These are phyloP conservation scores for Sebastiscus tertius DNA, from an alignment of 2,797 vertebrate genomes.

Conservation along the genomic window DNA sequence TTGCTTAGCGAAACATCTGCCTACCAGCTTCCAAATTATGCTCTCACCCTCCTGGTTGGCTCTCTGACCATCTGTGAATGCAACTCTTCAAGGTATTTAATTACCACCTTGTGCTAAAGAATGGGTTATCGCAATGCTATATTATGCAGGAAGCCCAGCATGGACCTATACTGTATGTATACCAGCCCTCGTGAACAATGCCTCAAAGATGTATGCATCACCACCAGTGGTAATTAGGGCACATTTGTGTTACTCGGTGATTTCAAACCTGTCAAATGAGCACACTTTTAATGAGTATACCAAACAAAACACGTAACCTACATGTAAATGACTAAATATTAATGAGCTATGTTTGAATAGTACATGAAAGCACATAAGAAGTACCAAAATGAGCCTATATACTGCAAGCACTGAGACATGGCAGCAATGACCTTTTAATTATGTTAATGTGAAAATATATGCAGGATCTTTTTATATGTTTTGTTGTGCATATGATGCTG, in stretches of 20 bases:
- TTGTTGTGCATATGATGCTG: background rate
- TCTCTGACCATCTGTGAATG: slow-evolving; percentile 5
- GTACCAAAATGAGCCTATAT: background rate
- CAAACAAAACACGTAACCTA: background rate
- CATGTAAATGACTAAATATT: background rate
- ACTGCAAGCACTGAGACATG: background rate
- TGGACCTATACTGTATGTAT: background rate
- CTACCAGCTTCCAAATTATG: background rate
- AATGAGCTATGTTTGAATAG: background rate
- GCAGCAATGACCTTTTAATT: background rate
- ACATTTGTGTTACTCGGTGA: background rate
- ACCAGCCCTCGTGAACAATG: background rate
- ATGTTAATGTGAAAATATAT: background rate
- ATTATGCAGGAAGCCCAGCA: background rate
- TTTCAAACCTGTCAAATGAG: background rate
- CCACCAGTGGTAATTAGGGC: background rate
- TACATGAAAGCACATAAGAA: background rate
- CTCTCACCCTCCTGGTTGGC: background rate
- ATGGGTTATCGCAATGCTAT: background rate
- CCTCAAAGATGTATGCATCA: background rate
- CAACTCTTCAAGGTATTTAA: slow-evolving; percentile 9
- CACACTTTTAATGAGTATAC: background rate
- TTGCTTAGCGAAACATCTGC: slow-evolving; percentile 3
- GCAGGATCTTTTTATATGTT: background rate
- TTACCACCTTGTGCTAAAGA: slow-evolving; percentile 7